phyloP scores from a whole-genome alignment of 2,113 vertebrate genomes.

The Apodemus speciosus region DNA sequence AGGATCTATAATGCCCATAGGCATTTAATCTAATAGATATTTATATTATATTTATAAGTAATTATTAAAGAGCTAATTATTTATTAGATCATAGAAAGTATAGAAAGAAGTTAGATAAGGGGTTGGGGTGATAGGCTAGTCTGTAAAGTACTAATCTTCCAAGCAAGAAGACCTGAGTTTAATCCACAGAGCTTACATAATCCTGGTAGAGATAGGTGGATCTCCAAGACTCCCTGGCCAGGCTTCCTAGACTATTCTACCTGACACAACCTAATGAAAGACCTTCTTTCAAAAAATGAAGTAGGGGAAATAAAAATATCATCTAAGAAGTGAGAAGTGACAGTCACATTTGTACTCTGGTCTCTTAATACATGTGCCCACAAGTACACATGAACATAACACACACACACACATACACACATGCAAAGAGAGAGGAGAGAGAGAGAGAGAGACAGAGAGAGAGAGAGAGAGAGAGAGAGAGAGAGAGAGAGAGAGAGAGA shows the following conservation, averaged over 20 bases:
- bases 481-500: background rate
- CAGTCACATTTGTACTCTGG: background rate
- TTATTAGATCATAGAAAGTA: background rate
- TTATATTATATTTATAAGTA: background rate
- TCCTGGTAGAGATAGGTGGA: background rate
- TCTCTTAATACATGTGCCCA: background rate
- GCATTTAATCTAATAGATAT: background rate
- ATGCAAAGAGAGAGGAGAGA: too few species aligned
- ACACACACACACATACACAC: background rate
- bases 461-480: fast-evolving
- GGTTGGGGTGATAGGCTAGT: background rate
- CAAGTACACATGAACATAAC: background rate
- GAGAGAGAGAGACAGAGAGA: background rate
- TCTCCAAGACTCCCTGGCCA: background rate
- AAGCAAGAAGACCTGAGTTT: background rate
- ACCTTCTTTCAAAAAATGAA: background rate
- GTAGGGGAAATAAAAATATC: background rate
- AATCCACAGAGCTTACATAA: background rate
- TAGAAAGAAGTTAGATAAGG: background rate
- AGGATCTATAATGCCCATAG: background rate
- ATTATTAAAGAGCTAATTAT: background rate
- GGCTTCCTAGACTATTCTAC: background rate
- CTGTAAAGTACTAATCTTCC: background rate
- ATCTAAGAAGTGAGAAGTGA: too few species aligned
- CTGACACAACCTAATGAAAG: background rate